Evolutionary conservation across 2,797 vertebrate species (phyloP), one percentile per base, ranked within the genome.

Genomic region (Betta splendens): DNA sequence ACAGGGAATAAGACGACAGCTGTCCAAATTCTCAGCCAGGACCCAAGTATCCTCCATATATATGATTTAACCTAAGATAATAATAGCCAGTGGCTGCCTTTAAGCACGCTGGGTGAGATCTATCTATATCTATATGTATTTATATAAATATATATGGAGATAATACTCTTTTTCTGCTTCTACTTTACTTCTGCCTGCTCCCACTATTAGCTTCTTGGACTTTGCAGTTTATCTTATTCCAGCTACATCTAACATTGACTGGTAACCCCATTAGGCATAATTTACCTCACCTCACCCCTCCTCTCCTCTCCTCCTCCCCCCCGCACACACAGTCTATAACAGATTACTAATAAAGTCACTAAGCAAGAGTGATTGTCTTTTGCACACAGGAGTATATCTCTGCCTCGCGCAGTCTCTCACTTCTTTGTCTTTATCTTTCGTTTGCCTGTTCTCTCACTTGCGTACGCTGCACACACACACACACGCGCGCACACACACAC

Each of bases 291-390:
- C 17, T 36, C 56, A 20, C 12, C 15, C 33, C 51, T 38, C 29
- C 22, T 35, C 48, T 50, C 29, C 15, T 21, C 48, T 55, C 39
- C n/a, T 17, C 54, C 35, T 44, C 43, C 18, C 16, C 9, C 26
- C 38, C 3, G 13, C 54, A 40, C 26, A 17, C 42, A 38, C 36
- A 35, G 43, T 51, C 42, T 68, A 48, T 45, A 79, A 72, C 40
- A 10, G 48, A 77, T 83, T 73, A 77, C 52, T 74, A 74, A 84
- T 78, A 74, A 81, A 82, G 63, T 77, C 57, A 62, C 72, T 49
- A 61, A 81, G 64, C n/a, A 70, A 47, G 54, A 78, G 37, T 40
- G 40, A 57, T 67, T 75, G 29, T 60, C 31, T 52, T 53, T 69
- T 47, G 42, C 44, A 56, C 49, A 45, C 5, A 48, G 23, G 38